These are phyloP conservation scores for Malachius bipustulatus DNA, from an alignment of 2,888 invertebrate species.

Conservation along the genomic window DNA sequence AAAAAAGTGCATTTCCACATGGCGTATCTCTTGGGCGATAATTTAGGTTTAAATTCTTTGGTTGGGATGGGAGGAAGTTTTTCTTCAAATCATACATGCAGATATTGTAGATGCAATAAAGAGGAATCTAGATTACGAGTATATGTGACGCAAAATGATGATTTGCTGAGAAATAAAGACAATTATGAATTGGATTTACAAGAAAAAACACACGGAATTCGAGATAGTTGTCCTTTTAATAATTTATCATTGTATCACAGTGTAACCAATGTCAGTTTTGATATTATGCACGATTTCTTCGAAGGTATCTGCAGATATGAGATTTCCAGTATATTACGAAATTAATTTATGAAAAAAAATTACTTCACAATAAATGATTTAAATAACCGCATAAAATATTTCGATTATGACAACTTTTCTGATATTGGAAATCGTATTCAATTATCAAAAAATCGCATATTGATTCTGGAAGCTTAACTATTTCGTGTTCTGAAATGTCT, in stretches of 20 bases:
- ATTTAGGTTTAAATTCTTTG: conserved; percentile 10
- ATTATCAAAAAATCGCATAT: too few relatives aligned
- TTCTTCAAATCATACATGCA: conserved; percentile 10
- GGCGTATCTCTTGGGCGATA: conserved; percentile 8
- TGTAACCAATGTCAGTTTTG: conserved; percentile 9
- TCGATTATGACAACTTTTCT: too few relatives aligned
- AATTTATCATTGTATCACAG: conserved; percentile 10
- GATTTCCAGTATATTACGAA: too few relatives aligned
- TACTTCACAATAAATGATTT: too few relatives aligned
- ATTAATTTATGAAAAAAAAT: too few relatives aligned
- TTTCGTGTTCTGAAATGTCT: too few relatives aligned
- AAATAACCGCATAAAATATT: too few relatives aligned
- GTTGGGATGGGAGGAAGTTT: conserved; percentile 11
- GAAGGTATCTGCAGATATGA: conserved; percentile 12
- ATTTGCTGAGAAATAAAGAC: conserved; percentile 7
- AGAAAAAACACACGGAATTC: conserved; percentile 7
- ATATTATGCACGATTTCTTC: conserved; percentile 13
- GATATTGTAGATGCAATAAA: conserved; percentile 9
- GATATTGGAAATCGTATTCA: too few relatives aligned
- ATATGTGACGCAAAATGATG: conserved; percentile 7
- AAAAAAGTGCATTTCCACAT: conserved; percentile 6
- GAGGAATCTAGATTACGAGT: conserved; percentile 1
- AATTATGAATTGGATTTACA: conserved; percentile 8
- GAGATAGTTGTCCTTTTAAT: conserved; percentile 11
- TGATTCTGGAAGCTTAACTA: too few relatives aligned